These are phyloP conservation scores for Epizoanthus illoricatus DNA, from an alignment of 92 coral and sea anemone genomes.

Conservation along the genomic window DNA sequence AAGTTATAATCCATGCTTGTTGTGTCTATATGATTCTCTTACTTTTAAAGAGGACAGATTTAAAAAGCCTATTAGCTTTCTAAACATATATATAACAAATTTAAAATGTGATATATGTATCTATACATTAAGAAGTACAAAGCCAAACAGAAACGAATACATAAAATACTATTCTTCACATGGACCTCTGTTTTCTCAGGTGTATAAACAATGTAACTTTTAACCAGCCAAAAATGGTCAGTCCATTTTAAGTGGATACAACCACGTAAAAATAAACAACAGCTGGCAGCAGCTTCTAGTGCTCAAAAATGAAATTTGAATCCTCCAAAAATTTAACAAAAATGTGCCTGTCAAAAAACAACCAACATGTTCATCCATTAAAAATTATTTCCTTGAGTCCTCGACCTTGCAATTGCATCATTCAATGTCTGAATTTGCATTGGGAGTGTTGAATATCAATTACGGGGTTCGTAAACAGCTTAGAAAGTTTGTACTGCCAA, in stretches of 20 bases:
- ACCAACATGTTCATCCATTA: not conserved
- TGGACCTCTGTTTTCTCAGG: not conserved
- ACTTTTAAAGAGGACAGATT: not conserved
- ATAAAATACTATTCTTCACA: not conserved
- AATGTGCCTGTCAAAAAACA: not conserved
- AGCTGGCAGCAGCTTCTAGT: constrained; percentile 14
- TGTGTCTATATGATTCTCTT: not conserved
- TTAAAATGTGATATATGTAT: too few species aligned
- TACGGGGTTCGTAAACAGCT: not conserved
- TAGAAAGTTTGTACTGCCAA: not conserved
- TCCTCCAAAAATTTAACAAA: not conserved
- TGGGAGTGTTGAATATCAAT: not conserved
- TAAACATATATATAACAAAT: too few species aligned
- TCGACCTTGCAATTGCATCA: constrained; percentile 16
- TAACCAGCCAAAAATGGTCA: constrained; percentile 1
- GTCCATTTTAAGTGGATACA: not conserved
- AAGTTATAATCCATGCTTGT: not conserved
- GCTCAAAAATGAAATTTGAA: not conserved
- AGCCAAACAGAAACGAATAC: not conserved
- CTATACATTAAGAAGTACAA: not conserved
- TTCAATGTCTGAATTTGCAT: constrained; percentile 3
- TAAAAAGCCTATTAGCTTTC: too few species aligned
- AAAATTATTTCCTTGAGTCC: not conserved
- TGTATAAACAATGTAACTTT: not conserved
- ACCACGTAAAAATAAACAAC: not conserved